Evolutionary conservation across 2,888 invertebrate genomes (phyloP), one percentile per base, ranked within the genome.

Genomic region (Coenonympha arcania): DNA sequence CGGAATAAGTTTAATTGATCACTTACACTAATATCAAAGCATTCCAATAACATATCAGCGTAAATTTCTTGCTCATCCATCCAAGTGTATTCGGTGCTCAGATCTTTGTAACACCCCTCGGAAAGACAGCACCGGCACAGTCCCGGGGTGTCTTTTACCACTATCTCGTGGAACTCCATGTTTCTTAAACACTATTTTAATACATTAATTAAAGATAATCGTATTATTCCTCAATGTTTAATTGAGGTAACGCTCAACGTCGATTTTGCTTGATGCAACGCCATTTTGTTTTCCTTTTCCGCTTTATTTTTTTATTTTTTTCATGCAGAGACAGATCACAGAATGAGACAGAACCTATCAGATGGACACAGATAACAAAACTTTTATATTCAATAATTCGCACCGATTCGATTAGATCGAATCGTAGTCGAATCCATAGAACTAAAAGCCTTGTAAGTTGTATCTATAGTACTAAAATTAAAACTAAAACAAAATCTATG

Each of bases 121-220:
- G 85, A 84, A 2, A 86, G 71, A 57, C 86, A 86, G 60, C 86
- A 86, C 69, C 86, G 82, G 76, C 86, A 86, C 0, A 86, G 64
- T 36, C 85, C 85, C 45, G 84, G 85, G 68, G 74, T 82, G 55
- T 84, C 82, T 54, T 85, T 86, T 48, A 85, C 79, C 11, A 79
- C 69, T 20, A 85, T 75, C 47, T 81, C 78, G 46, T 79, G 77
- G 43, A 82, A 83, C 52, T 85, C 83, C 85, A 86, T 85, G 48
- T 57, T 77, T 22, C 13, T 28, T 6, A 44, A 28, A 45, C n/a
- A 4, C 8, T 4, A 16, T 34, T 24, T 42, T 40, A 52, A 28
- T 16, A 45, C 46, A 47, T 50, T 24, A 39, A 13, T 9, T 13
- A 33, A 11, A 34, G 4, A 34, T 24, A n/a, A 28, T 30, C 1